Percentiles rank a stretch among this genome's conserved stretches.
Evolutionary conservation across 2,888 invertebrate genomes (phyloP).

Genomic region (Lydus trimaculatus): DNA sequence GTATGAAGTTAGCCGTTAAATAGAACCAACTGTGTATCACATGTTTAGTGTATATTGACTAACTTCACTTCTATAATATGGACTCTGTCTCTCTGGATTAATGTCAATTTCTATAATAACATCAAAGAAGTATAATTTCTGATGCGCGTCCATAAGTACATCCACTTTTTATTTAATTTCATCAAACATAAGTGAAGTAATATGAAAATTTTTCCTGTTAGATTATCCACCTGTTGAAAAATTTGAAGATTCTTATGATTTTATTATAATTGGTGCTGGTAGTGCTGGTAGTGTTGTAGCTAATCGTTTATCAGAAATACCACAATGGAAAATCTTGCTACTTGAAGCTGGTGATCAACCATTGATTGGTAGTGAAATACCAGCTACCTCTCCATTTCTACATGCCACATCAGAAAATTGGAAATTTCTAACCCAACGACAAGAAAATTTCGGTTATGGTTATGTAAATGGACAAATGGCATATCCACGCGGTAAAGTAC

Average conservation of each 20-base stretch:
- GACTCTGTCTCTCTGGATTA: no score
- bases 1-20: no score
- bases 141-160: no score
- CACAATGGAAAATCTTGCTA: slow-evolving; percentile 51
- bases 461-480: slow-evolving; percentile 55
- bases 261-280: slow-evolving; percentile 62
- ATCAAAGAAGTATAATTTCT: no score
- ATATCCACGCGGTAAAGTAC: slow-evolving; percentile 65
- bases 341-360: slow-evolving; percentile 45
- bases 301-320: slow-evolving; percentile 61
- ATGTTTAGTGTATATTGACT: no score
- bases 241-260: slow-evolving; percentile 53
- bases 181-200: not conserved
- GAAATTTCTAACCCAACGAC: slow-evolving; percentile 55
- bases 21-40: no score
- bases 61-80: no score
- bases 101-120: no score
- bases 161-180: not conserved
- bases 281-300: slow-evolving; percentile 63
- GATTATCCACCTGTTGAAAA: not conserved
- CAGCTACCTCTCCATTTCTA: slow-evolving; percentile 55
- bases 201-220: not conserved
- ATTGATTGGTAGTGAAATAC: slow-evolving; percentile 59
- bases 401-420: slow-evolving; percentile 57
- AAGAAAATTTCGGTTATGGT: slow-evolving; percentile 36